Evolutionary conservation across 92 coral and sea anemone genomes (phyloP), one percentile per base, ranked within the genome.

Genomic region (Phymanthus crucifer): DNA sequence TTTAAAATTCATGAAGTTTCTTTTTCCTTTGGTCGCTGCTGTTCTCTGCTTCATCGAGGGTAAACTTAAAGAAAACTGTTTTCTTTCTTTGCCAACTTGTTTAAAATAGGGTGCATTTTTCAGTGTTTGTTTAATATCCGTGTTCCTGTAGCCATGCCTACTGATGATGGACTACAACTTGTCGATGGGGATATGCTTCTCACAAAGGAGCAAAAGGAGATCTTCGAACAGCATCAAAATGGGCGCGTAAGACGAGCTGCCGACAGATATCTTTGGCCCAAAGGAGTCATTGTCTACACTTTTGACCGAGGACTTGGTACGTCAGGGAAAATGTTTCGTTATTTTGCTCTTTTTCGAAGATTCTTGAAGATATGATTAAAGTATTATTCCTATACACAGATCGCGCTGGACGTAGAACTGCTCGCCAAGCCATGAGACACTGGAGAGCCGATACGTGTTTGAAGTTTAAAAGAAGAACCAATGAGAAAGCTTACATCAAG

Each of bases 111-210:
- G 12, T 70, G 5, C 34, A 21, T 0, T 61, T 19, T 27, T 24
- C 1, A 21, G 29, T 19, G 23, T 58, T 3, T n/a, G 6, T 58
- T 10, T 29, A 27, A 11, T 27, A n/a, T 61, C 68, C 14, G 68
- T 61, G 18, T 0, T 4, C 12, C 10, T 61, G 7, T 64, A 73
- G 77, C 77, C 56, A 73, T 43, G 77, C 77, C 77, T 29, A 40
- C 18, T 16, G 57, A 38, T 32, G 45, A 52, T 70, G 65, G 76
- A 68, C 8, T 70, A 35, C 66, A 79, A 50, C 64, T 79, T 8
- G 68, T 79, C 27, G 83, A 79, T 21, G 76, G 56, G 23, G 83
- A 79, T 69, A 79, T 79, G 83, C 26, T 79, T 29, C 46, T 79
- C 37, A 79, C 83, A 26, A 68, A 70, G 36, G 78, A 48, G 13